Conservation (phyloP, 2,888 invertebrate genomes). For the Troides helena region DNA sequence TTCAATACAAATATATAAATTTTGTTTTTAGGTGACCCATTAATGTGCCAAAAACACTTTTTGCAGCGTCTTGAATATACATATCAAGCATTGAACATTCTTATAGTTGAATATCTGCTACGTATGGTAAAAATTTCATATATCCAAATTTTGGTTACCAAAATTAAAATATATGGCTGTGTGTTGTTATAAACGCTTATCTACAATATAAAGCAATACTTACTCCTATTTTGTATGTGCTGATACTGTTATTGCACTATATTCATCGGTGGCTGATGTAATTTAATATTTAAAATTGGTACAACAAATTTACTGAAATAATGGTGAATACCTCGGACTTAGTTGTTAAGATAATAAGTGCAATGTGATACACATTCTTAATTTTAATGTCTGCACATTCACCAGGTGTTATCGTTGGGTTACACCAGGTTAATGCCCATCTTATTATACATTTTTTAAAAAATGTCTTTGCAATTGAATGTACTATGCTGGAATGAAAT, state of each 20-base stretch:
- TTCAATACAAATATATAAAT: neutral
- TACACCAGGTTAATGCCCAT: too few species aligned
- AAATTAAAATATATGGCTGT: neutral
- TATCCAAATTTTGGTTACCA: neutral
- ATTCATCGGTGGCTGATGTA: neutral
- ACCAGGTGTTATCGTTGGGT: too few species aligned
- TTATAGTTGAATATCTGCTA: conserved; percentile 82
- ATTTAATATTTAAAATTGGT: neutral
- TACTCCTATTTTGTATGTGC: too few species aligned
- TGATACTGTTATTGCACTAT: too few species aligned
- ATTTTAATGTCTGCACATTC: too few species aligned
- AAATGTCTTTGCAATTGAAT: too few species aligned
- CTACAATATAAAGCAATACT: neutral
- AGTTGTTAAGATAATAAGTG: neutral
- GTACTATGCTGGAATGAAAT: neutral
- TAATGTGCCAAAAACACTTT: conserved; percentile 61
- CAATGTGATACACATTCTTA: too few species aligned
- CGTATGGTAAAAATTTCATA: conserved; percentile 55
- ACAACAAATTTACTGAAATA: neutral
- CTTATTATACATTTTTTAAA: too few species aligned
- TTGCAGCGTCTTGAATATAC: conserved; percentile 71
- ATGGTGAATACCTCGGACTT: neutral
- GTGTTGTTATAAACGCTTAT: neutral
- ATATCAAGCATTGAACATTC: conserved; percentile 81
- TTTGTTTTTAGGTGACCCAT: conserved; percentile 53